Conservation (phyloP, 2,888 invertebrate genomes). For the Liposcelis brunnea region DNA sequence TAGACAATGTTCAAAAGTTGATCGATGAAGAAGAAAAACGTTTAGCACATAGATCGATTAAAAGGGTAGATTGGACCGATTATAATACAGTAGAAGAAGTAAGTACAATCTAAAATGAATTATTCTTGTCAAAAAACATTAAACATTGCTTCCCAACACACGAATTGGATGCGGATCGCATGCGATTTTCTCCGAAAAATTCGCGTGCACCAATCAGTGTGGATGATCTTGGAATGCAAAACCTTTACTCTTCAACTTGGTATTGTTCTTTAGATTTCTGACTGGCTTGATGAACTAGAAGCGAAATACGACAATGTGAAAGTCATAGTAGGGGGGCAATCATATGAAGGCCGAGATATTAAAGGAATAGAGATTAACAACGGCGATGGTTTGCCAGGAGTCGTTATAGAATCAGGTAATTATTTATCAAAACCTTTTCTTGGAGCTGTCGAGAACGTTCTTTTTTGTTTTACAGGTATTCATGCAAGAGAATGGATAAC, state of each 20-base stretch:
- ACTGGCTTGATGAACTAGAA: not conserved
- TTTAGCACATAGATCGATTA: not conserved
- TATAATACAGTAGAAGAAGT: not conserved
- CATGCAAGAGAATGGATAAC: conserved; percentile 31
- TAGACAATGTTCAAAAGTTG: not conserved
- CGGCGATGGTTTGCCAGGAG: conserved; percentile 9
- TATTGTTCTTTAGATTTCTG: not conserved
- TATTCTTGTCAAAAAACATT: too few species aligned
- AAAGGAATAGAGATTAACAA: conserved; percentile 9
- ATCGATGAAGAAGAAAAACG: not conserved
- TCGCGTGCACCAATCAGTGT: too few species aligned
- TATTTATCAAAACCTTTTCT: not conserved
- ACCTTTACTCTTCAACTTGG: too few species aligned
- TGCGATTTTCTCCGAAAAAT: too few species aligned
- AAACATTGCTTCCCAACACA: too few species aligned
- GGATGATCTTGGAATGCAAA: too few species aligned
- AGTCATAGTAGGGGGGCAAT: conserved; percentile 17
- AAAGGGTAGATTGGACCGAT: not conserved
- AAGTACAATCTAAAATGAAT: too few species aligned
- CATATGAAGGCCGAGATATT: conserved; percentile 18
- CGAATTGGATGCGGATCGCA: too few species aligned
- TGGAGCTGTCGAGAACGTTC: too few species aligned
- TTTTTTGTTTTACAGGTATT: conserved; percentile 18
- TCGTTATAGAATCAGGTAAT: conserved; percentile 11
- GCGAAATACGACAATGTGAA: not conserved